Evolutionary conservation across 2,797 vertebrate species (phyloP).

Genomic region (Siniperca undulata): DNA sequence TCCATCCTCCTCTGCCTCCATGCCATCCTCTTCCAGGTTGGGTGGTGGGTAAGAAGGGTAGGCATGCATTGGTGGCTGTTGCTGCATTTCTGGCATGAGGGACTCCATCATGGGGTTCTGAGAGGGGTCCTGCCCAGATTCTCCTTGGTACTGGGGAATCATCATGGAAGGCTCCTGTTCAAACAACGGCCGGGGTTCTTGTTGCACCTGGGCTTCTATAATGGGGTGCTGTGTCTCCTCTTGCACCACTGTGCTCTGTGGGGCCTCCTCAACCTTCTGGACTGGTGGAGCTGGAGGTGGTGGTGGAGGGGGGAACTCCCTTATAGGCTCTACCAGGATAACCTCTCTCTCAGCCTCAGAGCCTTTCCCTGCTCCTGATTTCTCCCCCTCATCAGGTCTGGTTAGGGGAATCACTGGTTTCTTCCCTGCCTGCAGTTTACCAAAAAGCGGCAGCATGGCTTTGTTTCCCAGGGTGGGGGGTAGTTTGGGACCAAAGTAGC

Average conservation of each 20-base stretch:
- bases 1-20: constrained; percentile 88
- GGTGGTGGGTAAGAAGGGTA: constrained; percentile 90
- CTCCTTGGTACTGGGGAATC: constrained; percentile 82
- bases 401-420: constrained; percentile 86
- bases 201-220: constrained; percentile 78
- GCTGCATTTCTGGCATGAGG: constrained; percentile 85
- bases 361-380: constrained; percentile 78
- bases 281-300: constrained; percentile 84
- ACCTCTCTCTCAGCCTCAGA: constrained; percentile 82
- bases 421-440: constrained; percentile 92
- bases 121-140: constrained; percentile 85
- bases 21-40: constrained; percentile 88
- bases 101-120: constrained; percentile 89
- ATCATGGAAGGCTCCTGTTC: constrained; percentile 84
- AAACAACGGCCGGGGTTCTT: constrained; percentile 76
- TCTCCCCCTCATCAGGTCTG: constrained; percentile 87
- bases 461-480: constrained; percentile 94
- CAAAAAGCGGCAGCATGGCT: constrained; percentile 94
- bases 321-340: constrained; percentile 86
- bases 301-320: constrained; percentile 88
- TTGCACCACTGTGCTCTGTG: constrained; percentile 52
- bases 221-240: constrained; percentile 75
- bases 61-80: constrained; percentile 85
- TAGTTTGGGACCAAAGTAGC: constrained; percentile 97
- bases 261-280: constrained; percentile 80